Evolutionary conservation across 2,797 vertebrate genomes (phyloP).

Genomic region (Furcifer pardalis): DNA sequence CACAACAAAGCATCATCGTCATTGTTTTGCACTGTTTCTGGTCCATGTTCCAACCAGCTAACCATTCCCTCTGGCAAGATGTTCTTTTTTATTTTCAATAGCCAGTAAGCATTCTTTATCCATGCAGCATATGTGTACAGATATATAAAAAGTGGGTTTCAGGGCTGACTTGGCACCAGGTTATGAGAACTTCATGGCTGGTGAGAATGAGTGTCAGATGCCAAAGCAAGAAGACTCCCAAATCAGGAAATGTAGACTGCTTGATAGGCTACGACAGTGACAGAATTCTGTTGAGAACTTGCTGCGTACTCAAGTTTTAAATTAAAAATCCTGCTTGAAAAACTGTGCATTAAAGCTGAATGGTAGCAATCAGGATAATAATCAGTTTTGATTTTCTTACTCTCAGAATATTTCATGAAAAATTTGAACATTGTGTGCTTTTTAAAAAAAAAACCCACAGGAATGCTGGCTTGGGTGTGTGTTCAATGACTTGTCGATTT

Average conservation of each 20-base stretch:
- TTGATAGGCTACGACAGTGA: not conserved
- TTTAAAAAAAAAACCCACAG: conserved; percentile 76
- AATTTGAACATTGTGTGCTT: not conserved
- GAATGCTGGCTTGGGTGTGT: conserved; percentile 88
- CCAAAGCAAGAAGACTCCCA: no score
- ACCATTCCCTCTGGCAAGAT: not conserved
- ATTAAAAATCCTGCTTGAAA: not conserved
- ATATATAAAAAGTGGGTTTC: not conserved
- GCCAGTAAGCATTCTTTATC: not conserved
- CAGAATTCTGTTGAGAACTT: not conserved
- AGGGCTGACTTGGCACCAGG: not conserved
- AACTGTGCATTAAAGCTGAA: not conserved
- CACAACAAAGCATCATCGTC: not conserved
- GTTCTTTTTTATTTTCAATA: not conserved
- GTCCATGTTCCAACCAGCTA: not conserved
- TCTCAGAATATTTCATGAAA: not conserved
- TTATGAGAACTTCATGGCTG: not conserved
- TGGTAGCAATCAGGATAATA: not conserved
- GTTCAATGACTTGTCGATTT: conserved; percentile 89
- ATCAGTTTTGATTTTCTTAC: not conserved
- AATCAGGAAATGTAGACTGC: not conserved
- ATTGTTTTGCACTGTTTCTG: not conserved
- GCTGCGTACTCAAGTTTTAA: not conserved
- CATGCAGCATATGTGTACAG: not conserved
- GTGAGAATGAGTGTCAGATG: not conserved